Conservation (phyloP, 2,797 vertebrate genomes). For the Neosalanx taihuensis region DNA sequence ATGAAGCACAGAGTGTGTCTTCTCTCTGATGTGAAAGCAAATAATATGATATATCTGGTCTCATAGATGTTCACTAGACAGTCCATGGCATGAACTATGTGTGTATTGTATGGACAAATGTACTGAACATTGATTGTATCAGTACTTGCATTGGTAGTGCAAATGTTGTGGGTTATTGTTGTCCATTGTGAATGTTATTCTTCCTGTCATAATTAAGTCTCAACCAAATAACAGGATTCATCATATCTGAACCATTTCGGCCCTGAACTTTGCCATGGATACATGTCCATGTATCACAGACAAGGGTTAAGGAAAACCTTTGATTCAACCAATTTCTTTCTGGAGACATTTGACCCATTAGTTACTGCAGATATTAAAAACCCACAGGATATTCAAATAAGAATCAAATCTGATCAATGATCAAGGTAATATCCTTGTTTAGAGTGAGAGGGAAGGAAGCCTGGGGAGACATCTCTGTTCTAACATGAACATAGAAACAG, state of each 20-base stretch:
- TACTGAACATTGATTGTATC: background rate
- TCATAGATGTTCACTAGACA: slow-evolving; percentile 1
- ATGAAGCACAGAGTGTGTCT: too few relatives aligned
- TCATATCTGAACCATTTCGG: too few relatives aligned
- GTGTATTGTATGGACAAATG: background rate
- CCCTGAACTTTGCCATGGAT: too few relatives aligned
- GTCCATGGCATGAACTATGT: background rate
- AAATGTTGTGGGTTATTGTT: too few relatives aligned
- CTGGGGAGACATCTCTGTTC: slow-evolving; percentile 87
- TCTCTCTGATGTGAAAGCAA: background rate
- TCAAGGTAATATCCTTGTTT: slow-evolving; percentile 88
- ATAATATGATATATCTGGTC: background rate
- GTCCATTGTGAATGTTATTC: too few relatives aligned
- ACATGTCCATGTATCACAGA: background rate
- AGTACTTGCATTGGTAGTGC: too few relatives aligned
- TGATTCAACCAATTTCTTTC: slow-evolving; percentile 47
- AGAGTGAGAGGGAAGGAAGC: slow-evolving; percentile 80
- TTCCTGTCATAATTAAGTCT: too few relatives aligned
- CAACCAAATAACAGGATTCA: too few relatives aligned
- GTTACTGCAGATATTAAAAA: slow-evolving; percentile 79
- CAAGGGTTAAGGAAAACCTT: slow-evolving; percentile 9
- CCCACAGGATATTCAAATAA: slow-evolving; percentile 84
- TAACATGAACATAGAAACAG: slow-evolving; percentile 91
- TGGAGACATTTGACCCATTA: slow-evolving; percentile 73
- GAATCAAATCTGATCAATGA: slow-evolving; percentile 80